These are phyloP conservation scores for Vulpes lagopus DNA, from an alignment of 2,113 vertebrate genomes.

Conservation along the genomic window DNA sequence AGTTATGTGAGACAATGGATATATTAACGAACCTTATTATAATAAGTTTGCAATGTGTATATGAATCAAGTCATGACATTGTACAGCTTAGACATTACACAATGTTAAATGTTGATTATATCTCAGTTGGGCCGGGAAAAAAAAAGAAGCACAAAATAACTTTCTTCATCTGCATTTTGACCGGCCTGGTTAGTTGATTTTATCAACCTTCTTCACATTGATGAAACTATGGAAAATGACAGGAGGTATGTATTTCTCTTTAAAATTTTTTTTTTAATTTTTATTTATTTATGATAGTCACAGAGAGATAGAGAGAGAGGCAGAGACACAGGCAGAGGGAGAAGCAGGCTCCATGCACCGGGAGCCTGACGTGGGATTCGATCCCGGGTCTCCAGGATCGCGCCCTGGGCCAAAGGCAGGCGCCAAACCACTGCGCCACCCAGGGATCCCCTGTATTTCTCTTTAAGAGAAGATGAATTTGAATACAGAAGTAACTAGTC, in stretches of 20 bases:
- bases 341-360: too few relatives aligned
- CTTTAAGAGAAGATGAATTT: background rate
- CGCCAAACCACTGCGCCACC: too few relatives aligned
- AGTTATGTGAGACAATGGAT: background rate
- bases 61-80: background rate
- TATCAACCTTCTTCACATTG: background rate
- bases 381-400: too few relatives aligned
- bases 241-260: background rate
- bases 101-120: background rate
- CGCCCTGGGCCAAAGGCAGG: too few relatives aligned
- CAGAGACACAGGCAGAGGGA: too few relatives aligned
- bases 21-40: background rate
- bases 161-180: background rate
- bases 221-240: background rate
- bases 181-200: background rate
- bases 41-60: background rate
- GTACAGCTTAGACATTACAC: background rate
- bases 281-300: too few relatives aligned
- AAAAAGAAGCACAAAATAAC: background rate
- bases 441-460: too few relatives aligned
- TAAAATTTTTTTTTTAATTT: too few relatives aligned
- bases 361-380: too few relatives aligned
- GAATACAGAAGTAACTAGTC: background rate
- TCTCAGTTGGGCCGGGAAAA: background rate
- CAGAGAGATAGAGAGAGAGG: too few relatives aligned